A percentile compares a stretch with the other conserved stretches of the same genome.
Evolutionary conservation across 2,888 invertebrate genomes (phyloP).

Genomic region (Cremastinae sp.): DNA sequence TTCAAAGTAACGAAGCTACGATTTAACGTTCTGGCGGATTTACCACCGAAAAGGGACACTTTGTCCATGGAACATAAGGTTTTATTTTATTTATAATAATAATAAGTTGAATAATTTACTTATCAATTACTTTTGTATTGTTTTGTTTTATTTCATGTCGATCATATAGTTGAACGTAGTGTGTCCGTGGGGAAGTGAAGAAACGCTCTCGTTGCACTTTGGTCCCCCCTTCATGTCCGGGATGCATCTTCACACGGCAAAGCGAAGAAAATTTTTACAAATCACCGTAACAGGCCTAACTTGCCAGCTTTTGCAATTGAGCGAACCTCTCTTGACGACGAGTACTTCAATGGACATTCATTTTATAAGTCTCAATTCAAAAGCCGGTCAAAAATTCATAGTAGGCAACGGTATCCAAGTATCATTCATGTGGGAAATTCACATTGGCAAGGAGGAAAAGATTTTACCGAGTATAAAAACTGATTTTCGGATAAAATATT

Average conservation of each 20-base stretch:
- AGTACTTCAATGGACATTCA: slow-evolving; percentile 84
- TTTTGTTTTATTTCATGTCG: slow-evolving; percentile 23
- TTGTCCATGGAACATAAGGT: slow-evolving; percentile 89
- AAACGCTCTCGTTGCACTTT: slow-evolving; percentile 89
- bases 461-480: slow-evolving; percentile 82
- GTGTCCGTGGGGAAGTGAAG: slow-evolving; percentile 90
- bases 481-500: slow-evolving; percentile 85
- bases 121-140: no score
- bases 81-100: slow-evolving; percentile 40
- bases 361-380: slow-evolving; percentile 86
- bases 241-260: slow-evolving; percentile 92
- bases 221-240: slow-evolving; percentile 90
- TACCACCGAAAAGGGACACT: slow-evolving; percentile 87
- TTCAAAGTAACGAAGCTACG: slow-evolving; percentile 85
- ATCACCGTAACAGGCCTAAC: slow-evolving; percentile 86
- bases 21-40: slow-evolving; percentile 87
- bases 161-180: slow-evolving; percentile 89
- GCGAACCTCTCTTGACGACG: slow-evolving; percentile 79
- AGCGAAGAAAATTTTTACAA: slow-evolving; percentile 92
- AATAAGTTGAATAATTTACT: no score
- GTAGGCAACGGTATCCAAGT: slow-evolving; percentile 89
- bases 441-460: slow-evolving; percentile 76
- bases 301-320: slow-evolving; percentile 77
- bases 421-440: slow-evolving; percentile 91
- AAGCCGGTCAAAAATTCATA: slow-evolving; percentile 83